Conservation (phyloP, 1,140 invertebrate genomes). For the Micrasema minimum region DNA sequence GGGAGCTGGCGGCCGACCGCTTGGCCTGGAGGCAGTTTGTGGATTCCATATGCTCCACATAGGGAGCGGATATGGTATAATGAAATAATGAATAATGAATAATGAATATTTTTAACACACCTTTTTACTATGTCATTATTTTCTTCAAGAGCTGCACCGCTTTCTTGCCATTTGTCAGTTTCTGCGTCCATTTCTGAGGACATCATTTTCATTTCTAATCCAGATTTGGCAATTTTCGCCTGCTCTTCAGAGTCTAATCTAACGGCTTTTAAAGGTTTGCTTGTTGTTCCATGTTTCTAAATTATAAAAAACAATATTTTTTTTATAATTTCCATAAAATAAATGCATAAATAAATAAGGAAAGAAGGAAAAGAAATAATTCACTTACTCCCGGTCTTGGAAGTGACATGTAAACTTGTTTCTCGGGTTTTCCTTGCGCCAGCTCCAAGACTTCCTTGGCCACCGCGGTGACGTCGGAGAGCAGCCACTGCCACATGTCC, state of each 20-base stretch:
- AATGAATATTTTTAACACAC: constrained; percentile 48
- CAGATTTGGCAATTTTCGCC: constrained; percentile 96
- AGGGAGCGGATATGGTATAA: no score
- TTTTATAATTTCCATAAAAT: no score
- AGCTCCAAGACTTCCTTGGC: constrained; percentile 92
- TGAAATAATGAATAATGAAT: no score
- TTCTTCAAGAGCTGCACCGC: constrained; percentile 77
- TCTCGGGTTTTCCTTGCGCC: constrained; percentile 78
- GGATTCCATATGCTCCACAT: no score
- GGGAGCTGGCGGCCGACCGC: no score
- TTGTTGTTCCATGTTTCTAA: constrained; percentile 96
- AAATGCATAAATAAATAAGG: no score
- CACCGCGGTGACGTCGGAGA: constrained; percentile 86
- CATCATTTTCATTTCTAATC: constrained; percentile 96
- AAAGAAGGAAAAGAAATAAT: not conserved
- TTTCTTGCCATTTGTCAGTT: constrained; percentile 93
- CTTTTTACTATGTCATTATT: constrained; percentile 98
- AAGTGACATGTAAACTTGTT: constrained; percentile 93
- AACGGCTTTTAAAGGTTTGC: constrained; percentile 92
- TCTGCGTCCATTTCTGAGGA: constrained; percentile 97
- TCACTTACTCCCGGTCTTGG: constrained; percentile 90
- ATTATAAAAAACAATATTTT: not conserved
- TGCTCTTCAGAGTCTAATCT: constrained; percentile 94
- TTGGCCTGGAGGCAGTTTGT: no score
- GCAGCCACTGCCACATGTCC: constrained; percentile 96